These are phyloP conservation scores for Herpetotheres cachinnans DNA, from an alignment of 2,113 vertebrate species.

Conservation along the genomic window DNA sequence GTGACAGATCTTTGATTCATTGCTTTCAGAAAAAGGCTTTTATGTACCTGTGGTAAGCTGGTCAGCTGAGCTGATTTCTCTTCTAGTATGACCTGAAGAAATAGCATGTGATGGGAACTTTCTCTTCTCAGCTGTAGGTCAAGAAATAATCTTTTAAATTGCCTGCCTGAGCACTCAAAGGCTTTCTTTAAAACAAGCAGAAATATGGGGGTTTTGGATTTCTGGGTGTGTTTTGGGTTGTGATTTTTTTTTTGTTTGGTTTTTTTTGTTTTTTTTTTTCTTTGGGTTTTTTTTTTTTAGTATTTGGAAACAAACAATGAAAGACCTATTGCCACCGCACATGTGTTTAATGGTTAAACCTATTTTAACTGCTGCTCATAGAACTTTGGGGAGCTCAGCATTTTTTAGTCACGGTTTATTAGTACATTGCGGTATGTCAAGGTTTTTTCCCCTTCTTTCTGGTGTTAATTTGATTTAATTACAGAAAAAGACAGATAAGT, in stretches of 20 bases:
- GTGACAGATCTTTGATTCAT: background rate
- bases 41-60: background rate
- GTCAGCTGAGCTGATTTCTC: background rate
- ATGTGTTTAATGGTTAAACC: background rate
- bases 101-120: background rate
- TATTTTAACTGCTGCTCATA: background rate
- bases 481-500: background rate
- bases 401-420: background rate
- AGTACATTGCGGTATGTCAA: background rate
- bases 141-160: background rate
- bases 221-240: accelerated
- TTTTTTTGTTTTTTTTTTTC: too few species aligned
- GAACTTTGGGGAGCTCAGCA: background rate
- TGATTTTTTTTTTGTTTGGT: too few species aligned
- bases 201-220: background rate
- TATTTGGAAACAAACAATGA: background rate
- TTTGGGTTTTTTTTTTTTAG: background rate
- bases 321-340: background rate
- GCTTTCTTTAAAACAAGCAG: background rate
- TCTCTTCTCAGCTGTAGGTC: background rate
- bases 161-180: background rate
- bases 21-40: background rate
- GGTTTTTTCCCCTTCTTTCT: background rate
- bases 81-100: background rate
- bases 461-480: background rate